phyloP scores from a whole-genome alignment of 2,888 invertebrate genomes.

The Ferrisia virgata region DNA sequence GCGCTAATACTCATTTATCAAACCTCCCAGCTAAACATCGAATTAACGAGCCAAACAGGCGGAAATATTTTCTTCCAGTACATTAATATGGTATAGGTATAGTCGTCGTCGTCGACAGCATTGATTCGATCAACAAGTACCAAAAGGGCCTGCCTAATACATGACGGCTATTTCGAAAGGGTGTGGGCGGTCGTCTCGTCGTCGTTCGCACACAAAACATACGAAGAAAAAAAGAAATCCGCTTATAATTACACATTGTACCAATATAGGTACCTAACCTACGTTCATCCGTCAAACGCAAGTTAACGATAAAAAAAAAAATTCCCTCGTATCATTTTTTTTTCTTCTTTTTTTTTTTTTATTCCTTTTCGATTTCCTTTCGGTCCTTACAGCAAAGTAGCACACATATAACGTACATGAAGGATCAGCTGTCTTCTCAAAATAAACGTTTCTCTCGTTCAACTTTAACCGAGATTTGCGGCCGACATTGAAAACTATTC shows the following conservation, averaged over 20 bases:
- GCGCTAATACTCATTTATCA: background rate
- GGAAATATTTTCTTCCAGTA: slow-evolving; percentile 20
- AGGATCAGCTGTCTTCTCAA: background rate
- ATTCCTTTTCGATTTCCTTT: no score
- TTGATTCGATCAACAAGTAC: slow-evolving; percentile 27
- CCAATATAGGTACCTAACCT: no score
- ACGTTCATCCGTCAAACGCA: background rate
- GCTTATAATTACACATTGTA: background rate
- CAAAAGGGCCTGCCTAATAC: background rate
- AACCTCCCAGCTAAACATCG: background rate
- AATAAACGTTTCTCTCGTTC: background rate
- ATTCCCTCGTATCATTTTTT: background rate
- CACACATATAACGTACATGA: background rate
- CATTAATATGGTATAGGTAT: background rate
- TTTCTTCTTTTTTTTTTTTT: background rate
- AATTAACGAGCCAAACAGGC: slow-evolving; percentile 13
- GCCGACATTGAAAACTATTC: background rate
- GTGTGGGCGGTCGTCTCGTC: no score
- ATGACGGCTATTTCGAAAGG: background rate
- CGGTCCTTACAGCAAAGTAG: no score
- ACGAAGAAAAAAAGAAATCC: background rate
- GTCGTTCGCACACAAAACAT: background rate
- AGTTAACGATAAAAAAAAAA: background rate
- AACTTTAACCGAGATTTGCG: background rate
- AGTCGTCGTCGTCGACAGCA: no score